These are phyloP conservation scores for Ambastaia sidthimunki DNA, from an alignment of 2,797 vertebrate genomes.

Conservation along the genomic window DNA sequence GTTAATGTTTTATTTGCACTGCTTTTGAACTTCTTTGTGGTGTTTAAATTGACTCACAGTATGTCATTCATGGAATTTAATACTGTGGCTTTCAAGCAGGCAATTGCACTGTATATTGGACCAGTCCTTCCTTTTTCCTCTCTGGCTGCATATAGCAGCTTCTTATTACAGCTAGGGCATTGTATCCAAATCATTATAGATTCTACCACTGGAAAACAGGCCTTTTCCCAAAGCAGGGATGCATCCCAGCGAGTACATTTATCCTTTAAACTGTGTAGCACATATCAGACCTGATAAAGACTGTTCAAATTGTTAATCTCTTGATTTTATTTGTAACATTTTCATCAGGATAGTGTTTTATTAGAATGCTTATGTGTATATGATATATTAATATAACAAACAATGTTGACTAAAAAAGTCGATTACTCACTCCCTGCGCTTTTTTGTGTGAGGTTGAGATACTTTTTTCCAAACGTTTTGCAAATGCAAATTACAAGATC, in stretches of 20 bases:
- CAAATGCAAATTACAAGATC: background rate
- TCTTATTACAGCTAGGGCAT: constrained; percentile 27
- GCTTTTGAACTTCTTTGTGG: constrained; percentile 15
- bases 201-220: constrained; percentile 4
- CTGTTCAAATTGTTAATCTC: background rate
- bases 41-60: constrained; percentile 23
- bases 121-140: constrained; percentile 17
- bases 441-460: no score
- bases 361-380: constrained; percentile 3
- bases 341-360: background rate
- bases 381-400: background rate
- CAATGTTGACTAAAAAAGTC: no score
- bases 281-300: background rate
- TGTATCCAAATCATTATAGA: constrained; percentile 43
- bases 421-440: no score
- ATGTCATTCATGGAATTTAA: constrained; percentile 37
- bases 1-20: constrained; percentile 27
- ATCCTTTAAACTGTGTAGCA: background rate
- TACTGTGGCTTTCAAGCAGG: constrained; percentile 14
- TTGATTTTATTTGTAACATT: background rate
- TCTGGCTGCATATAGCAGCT: constrained; percentile 32
- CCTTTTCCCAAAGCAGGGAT: background rate
- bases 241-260: background rate
- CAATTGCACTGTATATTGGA: constrained; percentile 14
- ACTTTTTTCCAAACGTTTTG: no score